phyloP scores from a whole-genome alignment of 2,888 invertebrate species.

The Archaeoteleia sp. region DNA sequence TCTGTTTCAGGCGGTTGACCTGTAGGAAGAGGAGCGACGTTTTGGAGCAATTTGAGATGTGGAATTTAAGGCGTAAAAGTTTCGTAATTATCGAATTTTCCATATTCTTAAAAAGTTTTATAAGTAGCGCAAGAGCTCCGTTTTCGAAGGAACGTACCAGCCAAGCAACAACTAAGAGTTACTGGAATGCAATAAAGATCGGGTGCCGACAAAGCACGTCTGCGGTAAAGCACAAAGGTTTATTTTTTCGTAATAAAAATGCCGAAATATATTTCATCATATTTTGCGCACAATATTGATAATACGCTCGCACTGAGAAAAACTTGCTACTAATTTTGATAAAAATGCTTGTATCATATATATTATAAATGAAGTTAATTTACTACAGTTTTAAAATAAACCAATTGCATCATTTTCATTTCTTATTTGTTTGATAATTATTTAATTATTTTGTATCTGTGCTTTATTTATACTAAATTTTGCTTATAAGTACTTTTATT shows the following conservation, averaged over 20 bases:
- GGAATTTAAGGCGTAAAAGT: slow-evolving; percentile 71
- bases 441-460: no score
- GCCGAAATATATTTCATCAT: slow-evolving; percentile 35
- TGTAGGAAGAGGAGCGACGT: slow-evolving; percentile 52
- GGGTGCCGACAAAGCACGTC: slow-evolving; percentile 44
- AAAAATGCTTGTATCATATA: no score
- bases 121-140: slow-evolving; percentile 59
- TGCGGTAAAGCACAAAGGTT: slow-evolving; percentile 43
- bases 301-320: no score
- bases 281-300: slow-evolving; percentile 40
- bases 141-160: slow-evolving; percentile 18
- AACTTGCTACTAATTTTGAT: no score
- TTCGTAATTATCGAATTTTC: slow-evolving; percentile 73
- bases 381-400: no score
- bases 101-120: slow-evolving; percentile 70
- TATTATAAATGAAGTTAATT: no score
- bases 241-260: slow-evolving; percentile 34
- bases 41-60: slow-evolving; percentile 42
- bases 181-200: slow-evolving; percentile 63
- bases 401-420: no score
- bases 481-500: no score
- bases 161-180: slow-evolving; percentile 24
- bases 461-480: no score
- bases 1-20: slow-evolving; percentile 50
- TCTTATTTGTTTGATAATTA: no score